These are phyloP conservation scores for Apaloderma vittatum DNA, from an alignment of 2,113 vertebrate genomes.

Conservation along the genomic window DNA sequence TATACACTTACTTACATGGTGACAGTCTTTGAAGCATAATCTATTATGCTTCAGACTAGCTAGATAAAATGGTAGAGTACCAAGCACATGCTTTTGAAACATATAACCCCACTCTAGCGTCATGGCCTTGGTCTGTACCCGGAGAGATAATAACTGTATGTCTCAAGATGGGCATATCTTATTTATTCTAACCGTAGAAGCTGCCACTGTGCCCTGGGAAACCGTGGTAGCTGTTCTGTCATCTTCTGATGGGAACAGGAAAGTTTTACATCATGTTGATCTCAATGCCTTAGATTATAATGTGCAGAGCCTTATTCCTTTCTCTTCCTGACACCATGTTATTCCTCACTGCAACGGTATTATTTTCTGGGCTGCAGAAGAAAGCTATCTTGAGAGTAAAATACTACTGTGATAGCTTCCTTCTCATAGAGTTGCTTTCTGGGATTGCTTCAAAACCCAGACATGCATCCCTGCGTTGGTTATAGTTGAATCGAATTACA, in stretches of 20 bases:
- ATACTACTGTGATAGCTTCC: not conserved
- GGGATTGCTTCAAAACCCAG: conserved; percentile 9
- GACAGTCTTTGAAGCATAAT: not conserved
- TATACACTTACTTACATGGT: not conserved
- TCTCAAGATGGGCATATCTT: not conserved
- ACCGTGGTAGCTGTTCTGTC: not conserved
- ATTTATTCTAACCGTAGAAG: not conserved
- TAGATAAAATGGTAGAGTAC: not conserved
- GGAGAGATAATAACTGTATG: not conserved
- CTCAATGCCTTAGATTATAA: not conserved
- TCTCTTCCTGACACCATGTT: not conserved
- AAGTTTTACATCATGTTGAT: not conserved
- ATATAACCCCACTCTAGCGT: not conserved
- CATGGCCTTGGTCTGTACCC: not conserved
- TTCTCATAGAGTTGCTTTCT: not conserved
- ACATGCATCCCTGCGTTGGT: not conserved
- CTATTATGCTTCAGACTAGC: not conserved
- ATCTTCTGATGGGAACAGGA: not conserved
- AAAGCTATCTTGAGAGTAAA: not conserved
- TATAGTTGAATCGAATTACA: not conserved
- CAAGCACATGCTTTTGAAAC: not conserved
- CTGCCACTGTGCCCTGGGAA: not conserved
- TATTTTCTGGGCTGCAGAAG: not conserved
- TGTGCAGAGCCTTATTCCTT: not conserved
- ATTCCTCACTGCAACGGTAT: not conserved